Evolutionary conservation across 2,888 invertebrate genomes (phyloP), one percentile per base, ranked within the genome.

Genomic region (Stenichneumon culpator): DNA sequence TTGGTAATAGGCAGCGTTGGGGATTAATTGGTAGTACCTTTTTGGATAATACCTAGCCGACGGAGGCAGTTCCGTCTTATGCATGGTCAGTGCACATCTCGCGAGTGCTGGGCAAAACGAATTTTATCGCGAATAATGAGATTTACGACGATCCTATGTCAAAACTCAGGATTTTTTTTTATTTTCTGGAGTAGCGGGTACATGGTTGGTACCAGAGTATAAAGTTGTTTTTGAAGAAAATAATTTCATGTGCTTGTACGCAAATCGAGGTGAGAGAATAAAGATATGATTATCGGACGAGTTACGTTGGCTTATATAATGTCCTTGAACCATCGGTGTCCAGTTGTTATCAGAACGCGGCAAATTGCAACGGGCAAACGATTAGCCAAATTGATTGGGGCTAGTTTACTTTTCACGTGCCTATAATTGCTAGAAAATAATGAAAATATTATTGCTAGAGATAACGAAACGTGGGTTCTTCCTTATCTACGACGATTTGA

Each of bases 401-500:
- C 60, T 14, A 52, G 28, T 68, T 22, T 52, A 44, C 25, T 68
- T 44, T 78, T 3, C 32, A 47, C 65, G 16, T 28, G 1, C 3
- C 22, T 63, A 19, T 63, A 57, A 57, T 57, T 57, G 11, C 25
- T 25, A 4, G 11, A 25, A 57, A 75, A 70, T 60, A 54, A 32
- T 25, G 7, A 47, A 3, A n/a, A 36, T 57, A n/a, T 72, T 65
- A n/a, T 44, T 0, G 16, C 74, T 25, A 65, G 70, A 70, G 75
- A 82, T 79, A 75, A 14, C 52, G 14, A 78, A 73, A 78, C 19
- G 39, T 39, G 14, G 67, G 25, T 39, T 44, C 19, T 6, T 14
- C 11, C 65, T 85, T 79, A 82, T 82, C 84, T 22, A 16, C 32
- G 14, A 75, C 72, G 60, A 67, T 39, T 22, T 36, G 50, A 73